These are phyloP conservation scores for Chelonoidis abingdonii DNA, from an alignment of 2,113 vertebrate genomes.

Conservation along the genomic window DNA sequence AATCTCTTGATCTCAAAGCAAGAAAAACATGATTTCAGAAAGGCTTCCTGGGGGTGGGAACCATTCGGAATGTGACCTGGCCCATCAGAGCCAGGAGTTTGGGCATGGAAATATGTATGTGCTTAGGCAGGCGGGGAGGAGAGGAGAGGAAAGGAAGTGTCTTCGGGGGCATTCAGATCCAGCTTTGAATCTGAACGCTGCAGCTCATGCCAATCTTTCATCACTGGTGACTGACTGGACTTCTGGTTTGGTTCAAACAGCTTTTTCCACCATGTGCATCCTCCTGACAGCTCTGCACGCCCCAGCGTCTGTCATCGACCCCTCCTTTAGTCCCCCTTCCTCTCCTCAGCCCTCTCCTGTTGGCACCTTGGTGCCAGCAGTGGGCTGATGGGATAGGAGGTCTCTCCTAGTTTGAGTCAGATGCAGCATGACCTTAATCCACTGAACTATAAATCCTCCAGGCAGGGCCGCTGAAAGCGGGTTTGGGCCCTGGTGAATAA, in stretches of 20 bases:
- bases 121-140: neutral
- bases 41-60: neutral
- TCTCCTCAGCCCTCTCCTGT: slow-evolving; percentile 12
- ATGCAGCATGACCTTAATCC: slow-evolving; percentile 46
- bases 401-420: slow-evolving; percentile 43
- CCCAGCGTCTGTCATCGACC: slow-evolving; percentile 12
- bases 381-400: slow-evolving; percentile 13
- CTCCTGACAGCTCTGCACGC: neutral
- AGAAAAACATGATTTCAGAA: neutral
- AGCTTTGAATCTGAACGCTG: neutral
- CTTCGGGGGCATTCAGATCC: neutral
- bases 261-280: slow-evolving; percentile 28
- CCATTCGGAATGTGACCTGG: neutral
- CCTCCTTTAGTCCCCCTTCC: slow-evolving; percentile 18
- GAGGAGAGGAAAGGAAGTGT: neutral
- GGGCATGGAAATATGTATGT: neutral
- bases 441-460: slow-evolving; percentile 53
- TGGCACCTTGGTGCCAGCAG: slow-evolving; percentile 24
- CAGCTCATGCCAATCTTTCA: neutral
- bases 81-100: accelerated
- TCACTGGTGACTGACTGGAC: neutral
- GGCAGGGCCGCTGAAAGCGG: neutral
- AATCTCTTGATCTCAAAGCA: neutral
- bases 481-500: no score
- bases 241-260: neutral